Base-by-base conservation (phyloP, 2,888 invertebrate genomes). In the Toxonevra muliebris region DNA sequence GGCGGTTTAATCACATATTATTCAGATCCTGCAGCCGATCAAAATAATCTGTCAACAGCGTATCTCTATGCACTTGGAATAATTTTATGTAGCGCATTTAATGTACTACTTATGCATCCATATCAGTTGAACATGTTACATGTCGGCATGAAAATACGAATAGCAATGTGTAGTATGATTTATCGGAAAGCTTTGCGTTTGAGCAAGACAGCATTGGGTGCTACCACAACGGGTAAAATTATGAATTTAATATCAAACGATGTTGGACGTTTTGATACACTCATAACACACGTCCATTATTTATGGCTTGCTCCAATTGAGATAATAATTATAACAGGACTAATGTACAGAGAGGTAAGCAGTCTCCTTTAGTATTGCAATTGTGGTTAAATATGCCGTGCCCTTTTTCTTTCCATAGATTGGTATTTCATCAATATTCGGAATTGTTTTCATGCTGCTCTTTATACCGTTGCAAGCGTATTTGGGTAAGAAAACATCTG, bases 231-330 rank as follows among this genome's bases (percentile, higher is more conserved):
- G 5, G 91, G 91, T 0, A 90, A 91, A 81, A 88, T 91, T 73
- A 95, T 97, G 42, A 97, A 97, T 86, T 87, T 98, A n/a, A 87
- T 98, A 68, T 96, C 97, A 1, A 98, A 98, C 81, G 98, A 98
- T 84, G 96, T 98, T 70, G 95, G 94, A 77, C 83, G 85, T 13
- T 77, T 85, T 40, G 85, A 85, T 75, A 77, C 83, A 41, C 93
- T 94, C 13, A 89, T 95, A 69, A 89, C 96, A 73, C 93, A 96
- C 81, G 85, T 95, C 8, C 97, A 97, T 85, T 97, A 93, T 81
- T 87, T 96, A 53, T 96, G 96, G 95, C 90, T 96, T 63, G 96
- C 94, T 0, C 94, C 96, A 0, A 79, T 96, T 13, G 92, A 95
- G 76, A 91, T 95, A 0, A 82, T 92, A 55, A 88, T 94, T 70